Evolutionary conservation across 2,888 invertebrate genomes (phyloP).

Genomic region (Anorthoa munda): DNA sequence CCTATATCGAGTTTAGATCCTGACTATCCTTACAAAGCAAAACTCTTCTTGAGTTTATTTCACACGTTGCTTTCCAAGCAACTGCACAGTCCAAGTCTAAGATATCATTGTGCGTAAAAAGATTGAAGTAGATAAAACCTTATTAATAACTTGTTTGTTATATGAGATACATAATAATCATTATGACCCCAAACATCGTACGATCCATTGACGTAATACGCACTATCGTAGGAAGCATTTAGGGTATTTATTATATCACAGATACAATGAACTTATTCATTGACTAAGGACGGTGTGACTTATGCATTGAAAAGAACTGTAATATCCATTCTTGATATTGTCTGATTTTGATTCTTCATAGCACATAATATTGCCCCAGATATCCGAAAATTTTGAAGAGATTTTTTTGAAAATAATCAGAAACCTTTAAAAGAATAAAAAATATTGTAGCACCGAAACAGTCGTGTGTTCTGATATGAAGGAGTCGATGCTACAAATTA

Average conservation of each 20-base stretch:
- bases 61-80: background rate
- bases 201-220: conserved; percentile 68
- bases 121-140: conserved; percentile 45
- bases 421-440: background rate
- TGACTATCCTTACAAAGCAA: background rate
- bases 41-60: background rate
- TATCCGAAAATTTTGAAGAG: background rate
- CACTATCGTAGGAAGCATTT: conserved; percentile 57
- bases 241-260: conserved; percentile 41
- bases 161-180: conserved; percentile 54
- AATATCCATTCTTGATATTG: background rate
- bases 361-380: background rate
- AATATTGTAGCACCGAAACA: background rate
- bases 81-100: conserved; percentile 7
- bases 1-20: background rate
- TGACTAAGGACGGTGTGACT: background rate
- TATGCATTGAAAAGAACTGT: conserved; percentile 5
- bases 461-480: background rate
- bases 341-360: background rate
- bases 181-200: conserved; percentile 70
- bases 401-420: background rate
- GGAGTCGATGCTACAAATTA: background rate
- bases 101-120: conserved; percentile 30
- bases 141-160: conserved; percentile 61
- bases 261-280: conserved; percentile 30